Base-by-base conservation (phyloP, 2,113 vertebrate species). In the Nestor notabilis region DNA sequence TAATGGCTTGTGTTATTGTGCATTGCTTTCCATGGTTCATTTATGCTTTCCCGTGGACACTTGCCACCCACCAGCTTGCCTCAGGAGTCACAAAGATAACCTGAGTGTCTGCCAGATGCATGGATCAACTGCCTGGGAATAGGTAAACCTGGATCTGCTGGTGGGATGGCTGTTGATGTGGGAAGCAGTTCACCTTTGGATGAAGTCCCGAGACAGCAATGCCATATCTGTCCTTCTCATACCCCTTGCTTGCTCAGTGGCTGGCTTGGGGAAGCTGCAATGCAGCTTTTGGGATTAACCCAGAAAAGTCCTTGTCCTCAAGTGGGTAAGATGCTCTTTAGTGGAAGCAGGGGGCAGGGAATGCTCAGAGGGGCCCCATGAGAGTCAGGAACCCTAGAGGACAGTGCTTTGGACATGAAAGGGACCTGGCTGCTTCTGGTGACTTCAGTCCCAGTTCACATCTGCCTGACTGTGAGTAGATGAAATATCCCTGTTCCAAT, bases 331-430 rank as follows among this genome's bases (percentile, higher is more conserved):
- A 3, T 17, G 83, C 46, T 74, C 50, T 63, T 77, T 41, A 50
- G 49, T 25, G 64, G 78, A 37, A 74, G 49, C 10, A 2, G 56
- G 31, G 50, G 64, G 10, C n/a, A 94, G 75, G n/a, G 21, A 88
- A 52, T 14, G 13, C 33, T 84, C 41, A 28, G 11, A 95, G 68
- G 46, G 25, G 8, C 35, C 91, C 29, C 11, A 1, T 10, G 72
- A 65, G 93, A 91, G 20, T 7, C 69, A 75, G 47, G 53, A 33
- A 29, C 72, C 41, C 35, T 2, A 68, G 88, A 86, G 80, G 86
- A 80, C 31, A 9, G 46, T 39, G 77, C n/a, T 92, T 87, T 68
- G 92, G 86, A 89, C 83, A 95, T 90, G 78, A 95, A 95, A 96
- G 66, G 56, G 74, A 87, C 82, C 61, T 65, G 60, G 24, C n/a